These are phyloP conservation scores for Aporophyla lueneburgensis DNA, from an alignment of 2,888 invertebrate genomes.

Conservation along the genomic window DNA sequence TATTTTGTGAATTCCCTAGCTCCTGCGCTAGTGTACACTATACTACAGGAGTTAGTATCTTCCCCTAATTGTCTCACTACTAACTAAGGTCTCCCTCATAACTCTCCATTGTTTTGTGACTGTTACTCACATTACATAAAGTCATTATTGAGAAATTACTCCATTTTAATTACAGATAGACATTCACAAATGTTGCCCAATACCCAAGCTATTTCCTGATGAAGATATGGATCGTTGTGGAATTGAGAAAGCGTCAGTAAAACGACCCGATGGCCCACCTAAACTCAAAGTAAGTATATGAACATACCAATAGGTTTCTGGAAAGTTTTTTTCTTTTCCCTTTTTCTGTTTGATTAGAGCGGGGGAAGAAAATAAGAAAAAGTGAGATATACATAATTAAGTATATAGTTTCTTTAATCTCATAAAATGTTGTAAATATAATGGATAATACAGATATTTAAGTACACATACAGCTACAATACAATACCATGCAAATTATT, in stretches of 20 bases:
- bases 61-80: no score
- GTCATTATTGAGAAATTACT: neutral
- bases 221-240: constrained; percentile 35
- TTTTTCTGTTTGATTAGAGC: neutral
- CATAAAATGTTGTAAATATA: neutral
- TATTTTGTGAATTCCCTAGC: no score
- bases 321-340: neutral
- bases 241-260: neutral
- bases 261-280: neutral
- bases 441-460: neutral
- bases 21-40: no score
- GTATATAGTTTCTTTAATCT: neutral
- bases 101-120: no score
- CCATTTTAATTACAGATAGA: constrained; percentile 18
- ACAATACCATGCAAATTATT: neutral
- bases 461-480: neutral
- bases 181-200: constrained; percentile 35
- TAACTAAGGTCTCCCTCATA: neutral
- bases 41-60: no score
- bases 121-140: no score
- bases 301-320: neutral
- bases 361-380: neutral
- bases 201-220: constrained; percentile 32
- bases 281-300: constrained; percentile 24
- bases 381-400: neutral